Conservation (phyloP, 2,888 invertebrate species). For the Metallyticus violacea region DNA sequence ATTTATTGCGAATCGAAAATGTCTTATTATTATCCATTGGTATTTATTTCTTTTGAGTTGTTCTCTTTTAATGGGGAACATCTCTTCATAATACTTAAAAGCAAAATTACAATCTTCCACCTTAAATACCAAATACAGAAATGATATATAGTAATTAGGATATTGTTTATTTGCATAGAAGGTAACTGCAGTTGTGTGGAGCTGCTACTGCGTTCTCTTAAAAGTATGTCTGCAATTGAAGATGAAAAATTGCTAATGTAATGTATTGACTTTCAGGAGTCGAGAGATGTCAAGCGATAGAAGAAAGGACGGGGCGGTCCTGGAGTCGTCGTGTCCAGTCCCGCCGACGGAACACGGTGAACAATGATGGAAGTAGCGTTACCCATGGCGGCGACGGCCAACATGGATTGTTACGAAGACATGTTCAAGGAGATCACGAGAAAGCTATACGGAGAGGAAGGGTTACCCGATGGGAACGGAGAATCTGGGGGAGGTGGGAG, state of each 20-base stretch:
- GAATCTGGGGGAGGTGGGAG: neutral
- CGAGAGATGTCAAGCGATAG: neutral
- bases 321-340: constrained; percentile 13
- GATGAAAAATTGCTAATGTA: neutral
- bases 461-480: constrained; percentile 14
- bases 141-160: too few relatives aligned
- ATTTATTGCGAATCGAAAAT: too few relatives aligned
- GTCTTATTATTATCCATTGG: too few relatives aligned
- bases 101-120: too few relatives aligned
- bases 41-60: too few relatives aligned
- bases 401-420: constrained; percentile 70
- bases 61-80: too few relatives aligned
- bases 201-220: too few relatives aligned
- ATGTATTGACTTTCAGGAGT: neutral
- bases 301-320: constrained; percentile 10
- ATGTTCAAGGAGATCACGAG: constrained; percentile 91
- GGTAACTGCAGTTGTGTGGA: too few relatives aligned
- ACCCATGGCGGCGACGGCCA: constrained; percentile 51
- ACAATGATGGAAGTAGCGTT: constrained; percentile 50
- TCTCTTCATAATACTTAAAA: too few relatives aligned
- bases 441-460: constrained; percentile 84
- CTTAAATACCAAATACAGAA: too few relatives aligned
- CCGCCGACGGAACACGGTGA: constrained; percentile 9
- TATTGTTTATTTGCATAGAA: too few relatives aligned
- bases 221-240: too few relatives aligned